phyloP scores from a whole-genome alignment of 2,797 vertebrate species.

The Prionace glauca region DNA sequence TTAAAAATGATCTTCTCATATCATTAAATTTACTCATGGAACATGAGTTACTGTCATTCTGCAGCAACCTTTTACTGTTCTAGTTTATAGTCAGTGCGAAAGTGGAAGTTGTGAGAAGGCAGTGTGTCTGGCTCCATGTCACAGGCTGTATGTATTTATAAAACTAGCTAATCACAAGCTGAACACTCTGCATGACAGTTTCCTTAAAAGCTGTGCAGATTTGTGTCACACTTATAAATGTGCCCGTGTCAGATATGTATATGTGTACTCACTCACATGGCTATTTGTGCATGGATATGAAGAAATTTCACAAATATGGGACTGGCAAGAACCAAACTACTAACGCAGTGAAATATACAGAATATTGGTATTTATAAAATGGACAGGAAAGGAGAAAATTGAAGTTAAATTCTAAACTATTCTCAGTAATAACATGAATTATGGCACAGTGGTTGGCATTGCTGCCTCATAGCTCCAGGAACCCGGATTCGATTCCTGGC shows the following conservation, averaged over 20 bases:
- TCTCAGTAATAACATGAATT: neutral
- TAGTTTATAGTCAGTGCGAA: neutral
- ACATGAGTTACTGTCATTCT: neutral
- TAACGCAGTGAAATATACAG: neutral
- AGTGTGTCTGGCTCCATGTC: neutral
- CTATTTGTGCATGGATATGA: neutral
- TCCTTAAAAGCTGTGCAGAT: neutral
- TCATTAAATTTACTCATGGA: neutral
- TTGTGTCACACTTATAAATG: neutral
- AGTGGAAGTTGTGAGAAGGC: constrained; percentile 17
- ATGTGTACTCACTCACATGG: neutral
- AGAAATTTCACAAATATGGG: neutral
- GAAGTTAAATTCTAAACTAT: neutral
- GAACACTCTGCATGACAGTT: neutral
- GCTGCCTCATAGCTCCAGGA: too few relatives aligned
- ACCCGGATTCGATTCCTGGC: too few relatives aligned
- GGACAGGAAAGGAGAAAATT: neutral
- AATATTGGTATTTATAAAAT: neutral
- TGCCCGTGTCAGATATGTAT: neutral
- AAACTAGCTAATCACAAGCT: neutral
- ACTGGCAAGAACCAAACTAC: too few relatives aligned
- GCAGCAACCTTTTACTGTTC: neutral
- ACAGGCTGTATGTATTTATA: neutral
- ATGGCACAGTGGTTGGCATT: too few relatives aligned
- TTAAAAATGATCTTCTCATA: neutral